These are phyloP conservation scores for Meandrina meandrites DNA, from an alignment of 92 coral and sea anemone genomes.

Conservation along the genomic window DNA sequence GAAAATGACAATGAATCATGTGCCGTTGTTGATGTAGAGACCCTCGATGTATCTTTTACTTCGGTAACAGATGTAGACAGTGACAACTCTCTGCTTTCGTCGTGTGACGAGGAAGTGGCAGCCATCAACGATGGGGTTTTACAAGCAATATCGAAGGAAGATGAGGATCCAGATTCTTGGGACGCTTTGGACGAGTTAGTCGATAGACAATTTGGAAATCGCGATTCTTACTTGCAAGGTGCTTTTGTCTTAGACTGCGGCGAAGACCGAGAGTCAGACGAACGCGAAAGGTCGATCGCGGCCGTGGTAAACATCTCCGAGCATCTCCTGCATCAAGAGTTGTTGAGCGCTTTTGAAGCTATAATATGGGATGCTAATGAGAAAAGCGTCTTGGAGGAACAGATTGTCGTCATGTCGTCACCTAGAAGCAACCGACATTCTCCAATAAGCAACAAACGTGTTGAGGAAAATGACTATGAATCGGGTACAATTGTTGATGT, in stretches of 20 bases:
- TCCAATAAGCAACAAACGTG: background rate
- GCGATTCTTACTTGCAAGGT: background rate
- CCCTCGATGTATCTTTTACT: background rate
- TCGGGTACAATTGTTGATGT: background rate
- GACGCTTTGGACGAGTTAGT: background rate
- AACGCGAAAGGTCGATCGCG: background rate
- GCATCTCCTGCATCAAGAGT: background rate
- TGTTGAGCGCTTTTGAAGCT: background rate
- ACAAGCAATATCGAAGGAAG: background rate
- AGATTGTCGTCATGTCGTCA: background rate
- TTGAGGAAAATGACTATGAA: background rate
- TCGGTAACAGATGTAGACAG: background rate
- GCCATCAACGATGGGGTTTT: background rate
- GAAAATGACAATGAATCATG: background rate
- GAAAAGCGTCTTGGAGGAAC: background rate
- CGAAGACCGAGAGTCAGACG: background rate
- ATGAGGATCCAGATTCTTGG: slow-evolving; percentile 18
- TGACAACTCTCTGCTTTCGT: background rate
- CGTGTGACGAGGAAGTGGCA: background rate
- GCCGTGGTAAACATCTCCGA: slow-evolving; percentile 29
- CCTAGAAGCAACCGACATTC: background rate
- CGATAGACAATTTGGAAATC: background rate
- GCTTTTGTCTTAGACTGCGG: background rate
- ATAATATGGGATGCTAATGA: background rate
- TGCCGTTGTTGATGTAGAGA: background rate